Evolutionary conservation across 2,888 invertebrate genomes (phyloP), one percentile per base, ranked within the genome.

Genomic region (Drosophila macrospina): DNA sequence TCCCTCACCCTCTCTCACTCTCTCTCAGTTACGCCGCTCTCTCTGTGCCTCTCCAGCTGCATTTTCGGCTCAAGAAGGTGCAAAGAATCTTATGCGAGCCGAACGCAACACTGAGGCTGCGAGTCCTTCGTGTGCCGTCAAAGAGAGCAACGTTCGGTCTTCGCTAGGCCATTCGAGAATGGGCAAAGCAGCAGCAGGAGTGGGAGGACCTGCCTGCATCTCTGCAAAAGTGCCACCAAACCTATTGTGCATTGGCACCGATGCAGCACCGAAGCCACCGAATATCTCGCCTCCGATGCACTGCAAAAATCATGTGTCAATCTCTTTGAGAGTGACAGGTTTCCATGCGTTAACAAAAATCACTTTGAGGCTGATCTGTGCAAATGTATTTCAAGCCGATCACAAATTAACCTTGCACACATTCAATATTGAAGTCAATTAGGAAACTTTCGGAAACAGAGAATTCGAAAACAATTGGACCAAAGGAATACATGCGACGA

Each of bases 41-140:
- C 61, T 20, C 62, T 57, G 57, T 52, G 16, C 20, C 52, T 10
- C n/a, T 65, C 64, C 57, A 56, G 68, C 65, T 80, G 78, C 81
- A 75, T 50, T 78, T 72, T 75, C 60, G 62, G 69, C 79, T 78
- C 67, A 80, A 86, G 86, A 44, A 62, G 54, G 16, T 41, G 50
- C 52, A 30, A 65, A 26, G 51, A 62, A 63, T 74, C 70, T 74
- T 74, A 56, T 42, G 36, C 65, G 67, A 76, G 42, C 65, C 71
- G 65, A 67, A 55, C 65, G 39, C 20, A 50, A 37, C 32, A 30
- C 13, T 13, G 32, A 47, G 11, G n/a, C 1, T 39, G 55, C 48
- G 68, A 61, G 37, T 60, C 50, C 45, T 56, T 56, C 48, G 47
- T 69, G 24, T 39, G 42, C 11, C 57, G 47, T n/a, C 51, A 63